Base-by-base conservation (phyloP, 1,140 invertebrate genomes). In the Hylaeus anthracinus region DNA sequence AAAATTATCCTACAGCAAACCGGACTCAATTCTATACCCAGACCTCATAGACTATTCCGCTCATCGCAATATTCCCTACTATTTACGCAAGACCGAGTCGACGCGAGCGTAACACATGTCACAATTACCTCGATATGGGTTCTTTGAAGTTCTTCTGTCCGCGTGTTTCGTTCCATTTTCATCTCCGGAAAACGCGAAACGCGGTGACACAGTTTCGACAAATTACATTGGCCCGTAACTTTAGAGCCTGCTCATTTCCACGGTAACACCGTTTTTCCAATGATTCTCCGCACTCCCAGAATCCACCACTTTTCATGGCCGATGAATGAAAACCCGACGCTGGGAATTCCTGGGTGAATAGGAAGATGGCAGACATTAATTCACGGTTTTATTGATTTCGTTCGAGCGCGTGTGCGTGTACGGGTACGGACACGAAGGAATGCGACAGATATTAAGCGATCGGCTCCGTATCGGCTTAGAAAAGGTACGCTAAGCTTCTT, bases 351-450 rank as follows among this genome's bases (percentile, higher is more conserved):
- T 15, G 8, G 43, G 10, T n/a, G 63, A 60, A 67, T 58, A 14
- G 41, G 14, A 5, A 39, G 14, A 60, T 58, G 73, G 51, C 41
- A 58, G 73, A 56, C 58, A 76, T 76, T 76, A 76, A 76, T 76
- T 67, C 73, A 58, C 41, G 41, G 41, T 48, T 76, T 58, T 76
- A 76, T 76, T 67, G 73, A 76, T 76, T 76, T 58, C 48, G 39
- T 60, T 39, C n/a, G 45, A 39, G 41, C 14, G n/a, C 10, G 15
- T n/a, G n/a, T 12, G 65, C 12, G 66, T 37, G n/a, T n/a, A 37
- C 39, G 8, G 26, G 5, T 15, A 39, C n/a, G 15, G 37, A 26
- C 43, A 14, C 43, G 43, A 37, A 61, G 56, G 61, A 48, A 37
- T 26, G 63, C 63, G 58, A 53, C 66, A 9, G n/a, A 14, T 67